phyloP scores from a whole-genome alignment of 2,888 invertebrate genomes.

The Tipula unca region DNA sequence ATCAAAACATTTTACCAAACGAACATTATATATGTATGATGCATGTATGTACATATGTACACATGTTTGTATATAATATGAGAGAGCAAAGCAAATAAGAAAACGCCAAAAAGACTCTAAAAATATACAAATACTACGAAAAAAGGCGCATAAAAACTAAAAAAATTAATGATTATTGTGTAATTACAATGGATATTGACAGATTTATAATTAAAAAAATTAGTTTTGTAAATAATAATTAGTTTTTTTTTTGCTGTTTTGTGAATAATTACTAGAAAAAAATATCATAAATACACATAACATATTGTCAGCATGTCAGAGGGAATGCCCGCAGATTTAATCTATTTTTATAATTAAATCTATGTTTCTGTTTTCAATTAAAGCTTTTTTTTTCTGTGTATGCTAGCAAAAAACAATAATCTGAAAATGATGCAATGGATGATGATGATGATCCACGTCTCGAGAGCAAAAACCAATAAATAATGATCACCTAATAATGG shows the following conservation, averaged over 20 bases:
- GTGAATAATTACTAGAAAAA: not conserved
- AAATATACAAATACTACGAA: not conserved
- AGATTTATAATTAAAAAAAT: slow-evolving; percentile 1
- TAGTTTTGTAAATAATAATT: slow-evolving; percentile 4
- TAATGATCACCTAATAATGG: not conserved
- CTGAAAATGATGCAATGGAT: not conserved
- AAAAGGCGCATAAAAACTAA: not conserved
- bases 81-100: not conserved
- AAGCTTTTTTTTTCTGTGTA: not conserved
- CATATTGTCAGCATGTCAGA: not conserved
- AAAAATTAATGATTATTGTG: not conserved
- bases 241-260: not conserved
- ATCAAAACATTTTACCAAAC: not conserved
- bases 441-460: not conserved
- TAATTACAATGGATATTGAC: not conserved
- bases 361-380: not conserved
- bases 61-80: too few species aligned
- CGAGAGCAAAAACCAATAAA: not conserved
- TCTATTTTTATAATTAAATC: slow-evolving; percentile 4
- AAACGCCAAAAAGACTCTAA: not conserved
- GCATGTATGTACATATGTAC: not conserved
- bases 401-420: not conserved
- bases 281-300: not conserved
- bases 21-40: not conserved
- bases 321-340: not conserved